Evolutionary conservation across 2,113 vertebrate species (phyloP), one percentile per base, ranked within the genome.

Genomic region (Cinclus cinclus): DNA sequence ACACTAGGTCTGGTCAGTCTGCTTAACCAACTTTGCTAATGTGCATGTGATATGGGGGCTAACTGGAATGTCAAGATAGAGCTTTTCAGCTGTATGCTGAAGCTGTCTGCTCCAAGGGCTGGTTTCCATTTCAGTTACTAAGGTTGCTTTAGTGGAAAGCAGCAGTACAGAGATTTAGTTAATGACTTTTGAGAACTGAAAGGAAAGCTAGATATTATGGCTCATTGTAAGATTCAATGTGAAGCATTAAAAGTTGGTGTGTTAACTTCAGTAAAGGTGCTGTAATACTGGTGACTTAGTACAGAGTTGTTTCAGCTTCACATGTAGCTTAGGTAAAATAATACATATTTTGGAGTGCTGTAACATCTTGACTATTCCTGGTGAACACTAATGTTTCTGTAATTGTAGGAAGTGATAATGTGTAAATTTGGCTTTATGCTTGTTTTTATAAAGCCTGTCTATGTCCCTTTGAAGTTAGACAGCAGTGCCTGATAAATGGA

Each of bases 151-250:
- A 46, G 35, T 69, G 90, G 47, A 87, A 91, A 64, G 10, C 52
- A 68, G 17, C 27, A 89, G 13, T 44, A 44, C 39, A 49, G 39
- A 81, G 33, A 42, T 74, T 28, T 50, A 37, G 20, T 22, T 83
- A 81, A 55, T n/a, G n/a, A 52, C 47, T 93, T 78, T 63, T 64
- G 49, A 35, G 31, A 83, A 20, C 35, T 42, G 6, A 33, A 11
- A 76, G n/a, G 18, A 62, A 27, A 56, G 22, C 49, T 49, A 41
- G 47, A 9, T 33, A 5, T 17, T 52, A 52, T 16, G 47, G 47
- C 25, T 55, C 13, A 8, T 53, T 60, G 6, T 30, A 2, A n/a
- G 9, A 39, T 55, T 70, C 33, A 10, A 0, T 1, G 3, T 27
- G 42, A 47, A 87, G 24, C 17, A 28, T 15, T 71, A 6, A 42